Evolutionary conservation across 2,797 vertebrate species (phyloP), one percentile per base, ranked within the genome.

Genomic region (Pachyuromys duprasi): DNA sequence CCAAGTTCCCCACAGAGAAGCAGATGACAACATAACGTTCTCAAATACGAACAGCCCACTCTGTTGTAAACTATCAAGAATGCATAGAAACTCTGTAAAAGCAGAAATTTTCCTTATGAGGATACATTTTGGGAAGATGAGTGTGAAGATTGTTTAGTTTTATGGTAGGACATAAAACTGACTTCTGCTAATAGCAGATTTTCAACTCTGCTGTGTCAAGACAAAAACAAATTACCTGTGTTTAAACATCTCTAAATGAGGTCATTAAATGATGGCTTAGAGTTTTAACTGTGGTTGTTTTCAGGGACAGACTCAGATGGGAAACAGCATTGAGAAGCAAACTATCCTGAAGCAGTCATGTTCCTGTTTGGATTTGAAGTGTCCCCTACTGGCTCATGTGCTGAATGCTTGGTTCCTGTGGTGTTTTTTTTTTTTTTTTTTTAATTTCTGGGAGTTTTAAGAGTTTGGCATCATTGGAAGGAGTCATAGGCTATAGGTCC

Each of bases 241-340:
- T 92, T 75, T 69, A 83, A 79, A 84, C 15, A 53, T 95, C 82
- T 94, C 74, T 93, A 74, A 92, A 82, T 89, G 55, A 86, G 74
- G 33, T 7, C 60, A 76, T 76, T 88, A 63, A 33, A 72, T 55
- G 76, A 18, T 65, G 53, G 78, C 63, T 62, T 42, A 22, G 72
- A 72, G 36, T 86, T 97, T 97, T 89, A 96, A 90, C 45, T 78
- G 39, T 75, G 33, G 15, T 14, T 28, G 89, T 62, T 93, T n/a
- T 8, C 22, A 53, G 45, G 4, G 20, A 93, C 33, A 84, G 36
- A 87, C 22, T 75, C 2, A 53, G 18, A 57, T 42, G 84, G 84
- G 82, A 86, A 87, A 69, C 2, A 80, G 60, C 3, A 2, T 15
- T 76, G 28, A 49, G 42, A 89, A 89, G 39, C 60, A 17, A 36